Percentiles rank a stretch among this genome's conserved stretches.
Conservation (phyloP, 2,888 invertebrate genomes). For the Gymnosoma rotundatum region DNA sequence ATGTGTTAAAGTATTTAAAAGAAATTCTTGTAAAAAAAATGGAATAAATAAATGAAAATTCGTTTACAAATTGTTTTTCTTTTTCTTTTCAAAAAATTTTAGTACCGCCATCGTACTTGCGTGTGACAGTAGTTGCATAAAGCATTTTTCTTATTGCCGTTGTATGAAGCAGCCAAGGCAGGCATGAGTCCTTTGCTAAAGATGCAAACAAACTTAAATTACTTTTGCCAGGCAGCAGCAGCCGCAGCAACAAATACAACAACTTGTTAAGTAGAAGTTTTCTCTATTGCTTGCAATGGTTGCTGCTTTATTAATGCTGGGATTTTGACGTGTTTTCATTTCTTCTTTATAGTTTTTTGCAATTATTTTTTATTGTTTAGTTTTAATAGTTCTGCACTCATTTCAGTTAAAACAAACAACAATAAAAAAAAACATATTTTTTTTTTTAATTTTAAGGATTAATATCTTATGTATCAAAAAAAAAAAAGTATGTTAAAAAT, state of each 20-base stretch:
- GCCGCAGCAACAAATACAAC: constrained; percentile 26
- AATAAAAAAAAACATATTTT: background rate
- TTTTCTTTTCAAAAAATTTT: background rate
- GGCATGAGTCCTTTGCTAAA: constrained; percentile 43
- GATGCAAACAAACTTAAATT: constrained; percentile 72
- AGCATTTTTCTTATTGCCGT: constrained; percentile 24
- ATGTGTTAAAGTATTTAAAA: too few relatives aligned
- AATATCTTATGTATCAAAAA: constrained; percentile 7
- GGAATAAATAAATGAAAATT: too few relatives aligned
- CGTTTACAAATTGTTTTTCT: too few relatives aligned
- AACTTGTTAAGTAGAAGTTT: constrained; percentile 43
- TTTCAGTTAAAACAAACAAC: constrained; percentile 4
- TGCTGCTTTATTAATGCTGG: background rate
- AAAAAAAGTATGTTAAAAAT: constrained; percentile 31
- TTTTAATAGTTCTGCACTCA: constrained; percentile 21
- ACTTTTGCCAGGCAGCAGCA: constrained; percentile 61
- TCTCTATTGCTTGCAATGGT: background rate
- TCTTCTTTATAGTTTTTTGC: constrained; percentile 32
- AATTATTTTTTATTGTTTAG: constrained; percentile 44
- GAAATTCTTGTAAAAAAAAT: too few relatives aligned
- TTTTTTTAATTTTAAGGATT: constrained; percentile 61
- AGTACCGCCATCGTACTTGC: background rate
- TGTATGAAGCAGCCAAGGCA: constrained; percentile 18
- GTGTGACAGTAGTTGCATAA: constrained; percentile 3
- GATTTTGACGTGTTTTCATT: background rate